These are phyloP conservation scores for Alaudala cheleensis DNA, from an alignment of 2,113 vertebrate species.

Conservation along the genomic window DNA sequence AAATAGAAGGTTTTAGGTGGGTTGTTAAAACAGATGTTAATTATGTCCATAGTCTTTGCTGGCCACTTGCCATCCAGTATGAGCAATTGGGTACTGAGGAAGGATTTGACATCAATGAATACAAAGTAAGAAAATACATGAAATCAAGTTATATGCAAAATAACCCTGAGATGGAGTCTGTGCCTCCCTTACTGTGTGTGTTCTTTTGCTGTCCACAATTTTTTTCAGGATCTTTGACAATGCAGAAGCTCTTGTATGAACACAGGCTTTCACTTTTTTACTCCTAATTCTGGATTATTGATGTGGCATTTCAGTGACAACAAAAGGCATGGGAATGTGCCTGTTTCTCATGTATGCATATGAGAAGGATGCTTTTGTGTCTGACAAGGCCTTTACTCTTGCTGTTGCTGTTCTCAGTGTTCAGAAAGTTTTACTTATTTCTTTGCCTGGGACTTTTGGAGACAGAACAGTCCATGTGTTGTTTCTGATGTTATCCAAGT, in stretches of 20 bases:
- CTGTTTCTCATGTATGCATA: background rate
- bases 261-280: background rate
- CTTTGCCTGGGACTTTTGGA: background rate
- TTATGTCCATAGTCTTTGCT: background rate
- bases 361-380: background rate
- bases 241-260: background rate
- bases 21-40: background rate
- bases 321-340: background rate
- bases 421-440: background rate
- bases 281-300: background rate
- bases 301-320: background rate
- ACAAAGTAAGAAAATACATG: background rate
- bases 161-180: background rate
- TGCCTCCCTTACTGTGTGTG: background rate
- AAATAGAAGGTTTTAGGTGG: background rate
- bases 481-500: background rate
- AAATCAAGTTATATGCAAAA: conserved; percentile 5
- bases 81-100: background rate
- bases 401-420: background rate
- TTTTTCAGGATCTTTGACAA: background rate
- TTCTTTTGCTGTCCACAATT: background rate
- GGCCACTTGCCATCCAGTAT: background rate
- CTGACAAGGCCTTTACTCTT: background rate
- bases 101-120: conserved; percentile 16
- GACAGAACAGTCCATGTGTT: background rate